A percentile compares a stretch with the other conserved stretches of the same genome.
Evolutionary conservation across 2,888 invertebrate genomes (phyloP).

Genomic region (Dendrolimus pini): DNA sequence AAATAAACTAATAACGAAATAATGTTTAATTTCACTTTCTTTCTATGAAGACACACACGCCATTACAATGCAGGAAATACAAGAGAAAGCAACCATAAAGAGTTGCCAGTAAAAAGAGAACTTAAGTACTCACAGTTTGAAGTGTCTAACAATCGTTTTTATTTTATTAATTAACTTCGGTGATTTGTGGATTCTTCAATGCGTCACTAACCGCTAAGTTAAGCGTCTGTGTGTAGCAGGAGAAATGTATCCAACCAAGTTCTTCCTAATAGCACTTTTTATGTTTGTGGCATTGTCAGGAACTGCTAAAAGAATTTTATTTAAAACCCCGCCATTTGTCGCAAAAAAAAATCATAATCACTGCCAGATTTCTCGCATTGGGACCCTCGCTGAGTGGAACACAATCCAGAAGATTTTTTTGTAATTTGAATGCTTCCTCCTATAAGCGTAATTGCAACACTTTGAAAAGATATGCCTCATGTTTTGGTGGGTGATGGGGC

Average conservation of each 20-base stretch:
- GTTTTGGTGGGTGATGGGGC: conserved; percentile 18
- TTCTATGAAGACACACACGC: no score
- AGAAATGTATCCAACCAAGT: conserved; percentile 8
- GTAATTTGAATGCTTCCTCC: neutral
- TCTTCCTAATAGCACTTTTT: conserved; percentile 3
- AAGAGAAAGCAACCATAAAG: no score
- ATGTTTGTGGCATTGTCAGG: conserved; percentile 14
- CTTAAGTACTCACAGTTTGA: conserved; percentile 3
- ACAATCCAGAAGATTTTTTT: neutral
- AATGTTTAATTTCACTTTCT: no score
- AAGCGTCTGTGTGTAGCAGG: conserved; percentile 6
- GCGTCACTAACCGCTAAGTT: conserved; percentile 6
- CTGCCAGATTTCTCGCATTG: neutral
- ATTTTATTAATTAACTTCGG: conserved; percentile 4
- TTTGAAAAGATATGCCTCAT: conserved; percentile 10
- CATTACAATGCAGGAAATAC: no score
- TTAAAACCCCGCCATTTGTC: neutral
- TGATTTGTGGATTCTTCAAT: neutral
- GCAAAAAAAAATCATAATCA: neutral
- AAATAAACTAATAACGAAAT: neutral
- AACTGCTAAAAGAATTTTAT: neutral
- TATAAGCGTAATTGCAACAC: neutral
- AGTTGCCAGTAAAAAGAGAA: no score
- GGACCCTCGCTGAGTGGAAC: neutral
- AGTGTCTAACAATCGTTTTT: conserved; percentile 6